phyloP scores from a whole-genome alignment of 2,797 vertebrate genomes.

The Valencia hispanica region DNA sequence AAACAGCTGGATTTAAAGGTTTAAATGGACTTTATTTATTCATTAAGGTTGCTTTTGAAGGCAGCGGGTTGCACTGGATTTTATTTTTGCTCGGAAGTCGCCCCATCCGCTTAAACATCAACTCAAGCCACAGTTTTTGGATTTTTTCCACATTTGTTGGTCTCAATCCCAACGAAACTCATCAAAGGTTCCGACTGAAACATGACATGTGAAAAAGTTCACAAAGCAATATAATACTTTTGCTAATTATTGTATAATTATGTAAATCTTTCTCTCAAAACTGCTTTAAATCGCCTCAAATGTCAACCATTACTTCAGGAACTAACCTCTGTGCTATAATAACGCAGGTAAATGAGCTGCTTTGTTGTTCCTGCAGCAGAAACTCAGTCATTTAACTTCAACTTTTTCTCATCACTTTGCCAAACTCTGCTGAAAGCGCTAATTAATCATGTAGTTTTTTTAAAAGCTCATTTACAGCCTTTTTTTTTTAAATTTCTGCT shows the following conservation, averaged over 20 bases:
- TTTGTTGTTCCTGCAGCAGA: constrained; percentile 19
- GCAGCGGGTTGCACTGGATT: not conserved
- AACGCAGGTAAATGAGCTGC: not conserved
- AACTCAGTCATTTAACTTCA: not conserved
- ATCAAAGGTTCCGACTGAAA: not conserved
- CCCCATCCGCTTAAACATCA: not conserved
- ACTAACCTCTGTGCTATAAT: not conserved
- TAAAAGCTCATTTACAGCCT: constrained; percentile 2
- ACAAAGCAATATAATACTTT: not conserved
- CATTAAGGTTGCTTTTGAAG: not conserved
- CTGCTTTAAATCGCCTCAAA: not conserved
- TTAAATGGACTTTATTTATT: not conserved
- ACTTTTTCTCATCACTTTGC: constrained; percentile 19
- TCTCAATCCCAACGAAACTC: not conserved
- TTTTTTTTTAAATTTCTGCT: too few species aligned
- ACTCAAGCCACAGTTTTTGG: not conserved
- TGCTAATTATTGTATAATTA: not conserved
- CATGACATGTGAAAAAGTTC: not conserved
- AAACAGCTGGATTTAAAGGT: too few species aligned
- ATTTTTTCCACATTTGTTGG: not conserved
- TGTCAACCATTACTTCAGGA: not conserved
- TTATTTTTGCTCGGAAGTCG: too few species aligned
- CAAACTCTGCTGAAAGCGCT: constrained; percentile 32
- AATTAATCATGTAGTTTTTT: not conserved
- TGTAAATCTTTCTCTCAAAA: not conserved